Evolutionary conservation across 2,888 invertebrate genomes (phyloP).

Genomic region (Branchinecta sandiegonensis): DNA sequence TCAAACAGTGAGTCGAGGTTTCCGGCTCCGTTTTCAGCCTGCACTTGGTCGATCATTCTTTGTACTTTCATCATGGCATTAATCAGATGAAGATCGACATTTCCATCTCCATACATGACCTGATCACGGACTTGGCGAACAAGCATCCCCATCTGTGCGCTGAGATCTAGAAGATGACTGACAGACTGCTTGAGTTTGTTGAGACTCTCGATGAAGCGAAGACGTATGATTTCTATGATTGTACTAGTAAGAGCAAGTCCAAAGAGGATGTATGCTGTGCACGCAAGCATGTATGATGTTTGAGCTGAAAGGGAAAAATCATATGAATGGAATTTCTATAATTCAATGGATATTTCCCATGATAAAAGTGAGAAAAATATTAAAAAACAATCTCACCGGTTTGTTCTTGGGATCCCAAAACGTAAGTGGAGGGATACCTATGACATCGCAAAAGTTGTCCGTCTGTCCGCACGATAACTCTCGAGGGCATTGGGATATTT

Average conservation of each 20-base stretch:
- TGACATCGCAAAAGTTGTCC: too few relatives aligned
- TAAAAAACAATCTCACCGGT: too few relatives aligned
- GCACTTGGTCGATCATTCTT: conserved; percentile 6
- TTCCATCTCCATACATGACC: background rate
- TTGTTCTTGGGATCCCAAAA: too few relatives aligned
- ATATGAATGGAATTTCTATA: background rate
- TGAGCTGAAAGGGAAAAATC: conserved; percentile 4
- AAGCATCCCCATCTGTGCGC: background rate
- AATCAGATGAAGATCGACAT: conserved; percentile 7
- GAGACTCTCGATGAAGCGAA: background rate
- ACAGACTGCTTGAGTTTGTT: conserved; percentile 6
- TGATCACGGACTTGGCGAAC: conserved; percentile 8
- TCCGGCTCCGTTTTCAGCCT: background rate
- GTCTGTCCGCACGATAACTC: too few relatives aligned
- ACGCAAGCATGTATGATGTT: conserved; percentile 12
- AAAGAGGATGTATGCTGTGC: background rate
- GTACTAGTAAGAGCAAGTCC: conserved; percentile 1
- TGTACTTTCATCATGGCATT: conserved; percentile 16
- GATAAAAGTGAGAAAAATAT: too few relatives aligned
- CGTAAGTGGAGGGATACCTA: too few relatives aligned
- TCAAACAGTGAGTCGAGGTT: background rate
- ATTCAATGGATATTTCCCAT: too few relatives aligned
- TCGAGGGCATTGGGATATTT: too few relatives aligned
- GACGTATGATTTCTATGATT: conserved; percentile 9
- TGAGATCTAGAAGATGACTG: background rate